phyloP scores from a whole-genome alignment of 2,113 vertebrate genomes.

The Lathamus discolor region DNA sequence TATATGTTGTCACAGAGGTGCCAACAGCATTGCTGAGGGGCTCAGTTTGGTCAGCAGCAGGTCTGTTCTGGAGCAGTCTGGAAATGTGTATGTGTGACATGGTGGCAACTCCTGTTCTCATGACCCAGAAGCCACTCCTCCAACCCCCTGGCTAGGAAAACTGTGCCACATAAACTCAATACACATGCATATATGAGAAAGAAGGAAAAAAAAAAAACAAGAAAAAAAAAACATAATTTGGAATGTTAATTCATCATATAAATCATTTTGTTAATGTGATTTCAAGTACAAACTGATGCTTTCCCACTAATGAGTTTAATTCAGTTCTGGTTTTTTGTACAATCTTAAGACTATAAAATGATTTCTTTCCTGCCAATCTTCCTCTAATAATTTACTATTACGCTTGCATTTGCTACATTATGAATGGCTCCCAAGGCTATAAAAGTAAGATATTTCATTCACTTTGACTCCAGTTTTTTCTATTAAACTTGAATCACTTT shows the following conservation, averaged over 20 bases:
- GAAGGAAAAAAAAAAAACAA: not conserved
- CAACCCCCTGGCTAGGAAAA: not conserved
- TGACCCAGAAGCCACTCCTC: not conserved
- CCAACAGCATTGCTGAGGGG: rapidly evolving
- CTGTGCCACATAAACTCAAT: rapidly evolving
- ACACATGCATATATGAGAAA: not conserved
- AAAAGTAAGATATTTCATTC: constrained; percentile 53
- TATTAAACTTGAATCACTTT: constrained; percentile 43
- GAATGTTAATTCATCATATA: not conserved
- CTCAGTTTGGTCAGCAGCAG: not conserved
- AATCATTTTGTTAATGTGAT: constrained; percentile 6
- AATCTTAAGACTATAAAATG: not conserved
- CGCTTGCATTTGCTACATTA: not conserved
- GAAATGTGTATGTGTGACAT: not conserved
- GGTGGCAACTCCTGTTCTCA: not conserved
- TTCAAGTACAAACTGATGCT: not conserved
- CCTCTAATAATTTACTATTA: constrained; percentile 24
- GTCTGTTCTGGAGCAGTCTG: not conserved
- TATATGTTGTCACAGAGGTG: not conserved
- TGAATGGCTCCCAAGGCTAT: not conserved
- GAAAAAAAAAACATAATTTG: not conserved
- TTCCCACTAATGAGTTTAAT: constrained; percentile 2
- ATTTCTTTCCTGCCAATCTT: constrained; percentile 31
- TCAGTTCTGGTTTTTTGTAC: not conserved
- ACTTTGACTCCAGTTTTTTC: constrained; percentile 4